Evolutionary conservation across 2,888 invertebrate species (phyloP).

Genomic region (Meiosimyza platycephala): DNA sequence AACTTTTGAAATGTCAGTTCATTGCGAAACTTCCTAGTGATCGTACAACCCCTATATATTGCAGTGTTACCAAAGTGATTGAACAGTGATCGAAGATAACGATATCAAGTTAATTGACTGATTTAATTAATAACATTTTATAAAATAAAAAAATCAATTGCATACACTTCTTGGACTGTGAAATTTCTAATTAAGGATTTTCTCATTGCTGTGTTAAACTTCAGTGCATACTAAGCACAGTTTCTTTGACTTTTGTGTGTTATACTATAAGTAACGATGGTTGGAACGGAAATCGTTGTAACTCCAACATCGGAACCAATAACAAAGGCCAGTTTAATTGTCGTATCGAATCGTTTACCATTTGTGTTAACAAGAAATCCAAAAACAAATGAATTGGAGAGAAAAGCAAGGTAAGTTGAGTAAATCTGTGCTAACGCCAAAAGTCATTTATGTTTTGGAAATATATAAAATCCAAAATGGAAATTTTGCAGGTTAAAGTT

Average conservation of each 20-base stretch:
- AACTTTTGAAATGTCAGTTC: constrained; percentile 38
- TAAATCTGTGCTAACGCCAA: not conserved
- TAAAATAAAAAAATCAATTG: not conserved
- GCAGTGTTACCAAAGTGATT: not conserved
- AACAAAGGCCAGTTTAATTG: constrained; percentile 82
- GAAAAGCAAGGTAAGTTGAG: constrained; percentile 83
- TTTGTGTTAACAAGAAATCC: constrained; percentile 85
- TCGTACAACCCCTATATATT: constrained; percentile 12
- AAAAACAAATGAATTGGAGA: constrained; percentile 76
- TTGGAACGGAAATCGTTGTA: constrained; percentile 64
- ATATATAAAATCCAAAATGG: too few species aligned
- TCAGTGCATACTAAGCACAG: constrained; percentile 1
- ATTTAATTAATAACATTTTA: constrained; percentile 1
- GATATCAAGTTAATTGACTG: too few species aligned
- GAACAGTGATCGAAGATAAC: too few species aligned
- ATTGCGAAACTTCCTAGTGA: constrained; percentile 40
- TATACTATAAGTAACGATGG: constrained; percentile 53
- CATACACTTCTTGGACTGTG: constrained; percentile 9
- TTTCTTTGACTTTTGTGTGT: constrained; percentile 1
- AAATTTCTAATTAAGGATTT: constrained; percentile 20
- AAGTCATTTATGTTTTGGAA: too few species aligned
- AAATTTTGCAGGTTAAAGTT: too few species aligned
- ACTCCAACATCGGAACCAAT: constrained; percentile 61
- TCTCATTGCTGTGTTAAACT: constrained; percentile 5
- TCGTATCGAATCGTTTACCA: constrained; percentile 90